Base-by-base conservation (phyloP, 2,888 invertebrate species). In the Agriopis marginaria region DNA sequence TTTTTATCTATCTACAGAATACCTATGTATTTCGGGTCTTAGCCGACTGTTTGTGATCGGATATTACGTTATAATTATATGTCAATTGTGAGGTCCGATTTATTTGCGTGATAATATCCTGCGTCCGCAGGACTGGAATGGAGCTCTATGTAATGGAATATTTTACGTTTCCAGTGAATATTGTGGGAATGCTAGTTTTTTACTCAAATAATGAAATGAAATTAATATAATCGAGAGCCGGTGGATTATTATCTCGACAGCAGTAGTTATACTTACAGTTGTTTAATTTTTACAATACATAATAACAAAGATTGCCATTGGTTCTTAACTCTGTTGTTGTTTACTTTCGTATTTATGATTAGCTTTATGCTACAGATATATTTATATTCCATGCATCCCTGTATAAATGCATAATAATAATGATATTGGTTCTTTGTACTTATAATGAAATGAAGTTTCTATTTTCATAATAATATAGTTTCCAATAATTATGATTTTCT, bases 371-470 rank as follows among this genome's bases (percentile, higher is more conserved):
- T 77, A 81, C 79, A 79, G 74, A 79, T 80, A 80, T 83, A 82
- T 82, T 82, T 77, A 77, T 83, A 85, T 84, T 82, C 77, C 77
- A 77, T 86, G 84, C 84, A 84, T 86, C 79, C 79, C 75, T 83
- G 78, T 71, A 82, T 74, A 79, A 79, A 80, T 87, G 87, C 88
- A 86, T 89, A 85, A 87, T 86, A 81, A 82, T 75, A 68, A 71
- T 55, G 14, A 42, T 78, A 80, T 81, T 81, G 82, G 85, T 85
- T 86, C 81, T 83, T 82, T 90, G 93, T 93, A 93, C 93, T 93
- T 93, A 93, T 91, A 81, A 83, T 86, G 84, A 88, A 89, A 89
- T 90, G 85, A 89, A 89, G 86, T 89, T 86, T 84, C 87, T 89
- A 89, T 89, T 91, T 90, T 88, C 86, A 81, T 90, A 89, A 90